Conservation (phyloP, 2,113 vertebrate species). For the Melanerpes formicivorus region DNA sequence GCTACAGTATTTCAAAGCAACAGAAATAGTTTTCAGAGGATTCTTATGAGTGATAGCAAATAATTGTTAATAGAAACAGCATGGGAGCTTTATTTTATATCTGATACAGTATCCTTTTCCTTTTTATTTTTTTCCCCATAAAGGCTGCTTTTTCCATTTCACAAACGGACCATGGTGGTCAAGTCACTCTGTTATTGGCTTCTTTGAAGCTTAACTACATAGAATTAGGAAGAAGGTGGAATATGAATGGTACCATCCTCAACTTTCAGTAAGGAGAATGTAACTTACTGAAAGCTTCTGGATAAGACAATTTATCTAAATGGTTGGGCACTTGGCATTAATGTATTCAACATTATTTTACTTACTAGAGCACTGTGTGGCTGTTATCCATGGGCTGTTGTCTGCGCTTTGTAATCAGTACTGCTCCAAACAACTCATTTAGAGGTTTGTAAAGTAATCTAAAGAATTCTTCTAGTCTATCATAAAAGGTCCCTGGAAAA, state of each 20-base stretch:
- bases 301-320: conserved; percentile 61
- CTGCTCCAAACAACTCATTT: not conserved
- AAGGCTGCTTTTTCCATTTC: conserved; percentile 60
- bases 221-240: conserved; percentile 69
- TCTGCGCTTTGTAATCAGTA: not conserved
- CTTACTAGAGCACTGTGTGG: not conserved
- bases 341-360: conserved; percentile 54
- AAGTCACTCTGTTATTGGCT: conserved; percentile 52
- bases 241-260: conserved; percentile 47
- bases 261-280: conserved; percentile 34
- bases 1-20: conserved; percentile 78
- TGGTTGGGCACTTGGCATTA: conserved; percentile 47
- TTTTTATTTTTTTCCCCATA: not conserved
- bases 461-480: not conserved
- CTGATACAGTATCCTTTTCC: conserved; percentile 6
- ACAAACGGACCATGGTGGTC: conserved; percentile 54
- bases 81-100: conserved; percentile 68
- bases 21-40: conserved; percentile 74
- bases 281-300: conserved; percentile 17
- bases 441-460: not conserved
- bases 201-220: conserved; percentile 73
- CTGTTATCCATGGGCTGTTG: not conserved
- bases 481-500: not conserved
- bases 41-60: conserved; percentile 74
- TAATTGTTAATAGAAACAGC: conserved; percentile 73